These are phyloP conservation scores for Kryptopterus vitreolus DNA, from an alignment of 2,797 vertebrate species.

Conservation along the genomic window DNA sequence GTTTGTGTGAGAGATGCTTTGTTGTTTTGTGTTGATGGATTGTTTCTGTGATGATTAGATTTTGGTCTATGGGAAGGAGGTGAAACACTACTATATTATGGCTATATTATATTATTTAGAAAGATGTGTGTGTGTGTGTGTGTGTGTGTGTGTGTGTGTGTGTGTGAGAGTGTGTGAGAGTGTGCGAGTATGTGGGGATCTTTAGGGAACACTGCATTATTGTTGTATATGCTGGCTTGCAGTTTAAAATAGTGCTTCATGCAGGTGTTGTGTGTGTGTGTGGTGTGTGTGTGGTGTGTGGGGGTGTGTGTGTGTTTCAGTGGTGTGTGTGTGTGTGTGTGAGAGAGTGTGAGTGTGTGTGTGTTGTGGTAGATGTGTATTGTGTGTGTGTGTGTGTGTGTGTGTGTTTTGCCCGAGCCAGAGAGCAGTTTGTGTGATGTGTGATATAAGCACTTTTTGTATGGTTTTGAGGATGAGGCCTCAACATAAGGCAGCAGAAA, in stretches of 20 bases:
- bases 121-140: conserved; percentile 28
- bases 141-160: conserved; percentile 31
- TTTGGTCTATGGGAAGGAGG: not conserved
- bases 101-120: not conserved
- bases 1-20: conserved; percentile 5
- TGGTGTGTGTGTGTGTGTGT: not conserved
- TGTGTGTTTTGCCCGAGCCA: not conserved
- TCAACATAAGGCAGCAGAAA: not conserved
- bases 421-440: conserved; percentile 3
- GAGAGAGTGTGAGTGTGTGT: too few relatives aligned
- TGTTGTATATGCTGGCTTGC: conserved; percentile 7
- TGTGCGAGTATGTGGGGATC: conserved; percentile 30
- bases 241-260: not conserved
- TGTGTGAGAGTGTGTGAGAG: conserved; percentile 20
- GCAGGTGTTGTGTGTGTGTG: too few relatives aligned
- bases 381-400: not conserved
- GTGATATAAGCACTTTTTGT: not conserved
- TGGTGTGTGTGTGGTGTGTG: too few relatives aligned
- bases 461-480: not conserved
- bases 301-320: too few relatives aligned
- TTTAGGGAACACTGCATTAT: conserved; percentile 3
- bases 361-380: too few relatives aligned
- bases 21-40: conserved; percentile 27
- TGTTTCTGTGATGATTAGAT: conserved; percentile 28
- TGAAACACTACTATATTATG: not conserved